Evolutionary conservation across 2,113 vertebrate species (phyloP).

Genomic region (Ivindomyrus marchei): DNA sequence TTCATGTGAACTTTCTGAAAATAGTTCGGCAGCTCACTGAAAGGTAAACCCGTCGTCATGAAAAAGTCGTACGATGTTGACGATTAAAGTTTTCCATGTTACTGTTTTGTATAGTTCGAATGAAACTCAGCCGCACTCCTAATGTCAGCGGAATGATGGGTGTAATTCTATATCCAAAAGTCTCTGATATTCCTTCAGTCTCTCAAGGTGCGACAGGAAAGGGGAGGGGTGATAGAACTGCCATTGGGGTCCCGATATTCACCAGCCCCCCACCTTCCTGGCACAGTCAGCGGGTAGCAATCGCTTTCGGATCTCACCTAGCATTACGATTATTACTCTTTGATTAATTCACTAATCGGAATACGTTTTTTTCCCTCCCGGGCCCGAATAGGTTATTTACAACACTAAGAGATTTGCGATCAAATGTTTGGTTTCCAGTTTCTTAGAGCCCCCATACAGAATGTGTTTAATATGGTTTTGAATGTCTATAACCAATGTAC

Average conservation of each 20-base stretch:
- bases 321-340: background rate
- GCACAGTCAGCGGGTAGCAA: conserved; percentile 2
- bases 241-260: background rate
- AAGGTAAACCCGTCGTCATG: background rate
- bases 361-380: background rate
- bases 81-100: background rate
- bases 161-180: background rate
- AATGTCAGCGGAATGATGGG: background rate
- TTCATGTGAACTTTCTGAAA: background rate
- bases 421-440: background rate
- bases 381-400: background rate
- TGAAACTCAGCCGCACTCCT: background rate
- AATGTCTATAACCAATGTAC: background rate
- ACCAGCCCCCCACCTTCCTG: background rate
- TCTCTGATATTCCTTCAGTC: background rate
- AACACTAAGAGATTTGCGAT: background rate
- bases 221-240: background rate
- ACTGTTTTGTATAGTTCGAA: background rate
- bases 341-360: conserved; percentile 48
- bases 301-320: conserved; percentile 25
- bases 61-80: background rate
- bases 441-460: background rate
- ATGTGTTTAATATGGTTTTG: background rate
- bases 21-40: background rate
- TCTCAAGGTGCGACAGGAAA: background rate